Evolutionary conservation across 2,797 vertebrate species (phyloP).

Genomic region (Cirrhinus molitorella): DNA sequence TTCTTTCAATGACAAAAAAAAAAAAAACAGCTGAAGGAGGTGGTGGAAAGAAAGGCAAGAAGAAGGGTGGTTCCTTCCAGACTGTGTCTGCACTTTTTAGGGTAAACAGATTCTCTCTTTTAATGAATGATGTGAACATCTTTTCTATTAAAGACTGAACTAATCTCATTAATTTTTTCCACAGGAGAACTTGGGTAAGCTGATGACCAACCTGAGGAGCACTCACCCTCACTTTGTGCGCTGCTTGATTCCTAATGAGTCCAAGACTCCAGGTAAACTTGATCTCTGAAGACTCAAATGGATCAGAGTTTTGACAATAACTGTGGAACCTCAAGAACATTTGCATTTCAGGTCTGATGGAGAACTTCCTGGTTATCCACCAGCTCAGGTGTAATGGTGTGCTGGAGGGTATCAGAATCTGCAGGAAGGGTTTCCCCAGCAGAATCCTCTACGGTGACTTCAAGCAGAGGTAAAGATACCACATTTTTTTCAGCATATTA

Average conservation of each 20-base stretch:
- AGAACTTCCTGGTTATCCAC: slow-evolving; percentile 83
- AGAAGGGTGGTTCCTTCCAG: slow-evolving; percentile 91
- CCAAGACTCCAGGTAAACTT: slow-evolving; percentile 54
- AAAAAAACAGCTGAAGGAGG: slow-evolving; percentile 40
- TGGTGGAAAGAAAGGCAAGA: slow-evolving; percentile 84
- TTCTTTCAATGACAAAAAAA: neutral
- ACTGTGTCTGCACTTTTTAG: slow-evolving; percentile 88
- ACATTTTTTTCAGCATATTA: neutral
- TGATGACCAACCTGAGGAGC: slow-evolving; percentile 82
- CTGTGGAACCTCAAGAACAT: too few relatives aligned
- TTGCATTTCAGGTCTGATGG: slow-evolving; percentile 64
- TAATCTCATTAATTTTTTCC: neutral
- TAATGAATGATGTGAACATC: neutral
- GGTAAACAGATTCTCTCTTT: slow-evolving; percentile 64
- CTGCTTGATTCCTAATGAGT: slow-evolving; percentile 63
- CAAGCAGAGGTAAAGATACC: slow-evolving; percentile 49
- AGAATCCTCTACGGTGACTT: too few relatives aligned
- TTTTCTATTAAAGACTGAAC: too few relatives aligned
- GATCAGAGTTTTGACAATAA: too few relatives aligned
- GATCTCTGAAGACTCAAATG: slow-evolving; percentile 86
- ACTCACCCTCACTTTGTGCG: slow-evolving; percentile 76
- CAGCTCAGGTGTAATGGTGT: slow-evolving; percentile 89
- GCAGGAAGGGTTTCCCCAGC: slow-evolving; percentile 87
- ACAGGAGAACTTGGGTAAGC: slow-evolving; percentile 87
- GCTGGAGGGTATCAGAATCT: slow-evolving; percentile 89